Conservation (phyloP, 2,113 vertebrate genomes). For the Rostratula benghalensis region DNA sequence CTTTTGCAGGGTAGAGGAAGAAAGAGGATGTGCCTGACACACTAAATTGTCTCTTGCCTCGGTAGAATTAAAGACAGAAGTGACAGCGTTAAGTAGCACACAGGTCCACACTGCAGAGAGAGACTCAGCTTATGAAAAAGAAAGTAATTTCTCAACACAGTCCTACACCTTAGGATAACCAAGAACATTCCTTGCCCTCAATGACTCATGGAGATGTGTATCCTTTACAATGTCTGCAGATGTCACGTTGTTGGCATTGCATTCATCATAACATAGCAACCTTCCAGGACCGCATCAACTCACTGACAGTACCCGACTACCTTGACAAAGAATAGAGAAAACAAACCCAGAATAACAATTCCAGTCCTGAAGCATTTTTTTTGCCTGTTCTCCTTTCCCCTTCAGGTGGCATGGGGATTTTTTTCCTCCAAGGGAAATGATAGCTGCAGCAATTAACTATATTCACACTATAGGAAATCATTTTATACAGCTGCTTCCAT, state of each 20-base stretch:
- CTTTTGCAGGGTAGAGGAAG: not conserved
- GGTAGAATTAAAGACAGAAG: not conserved
- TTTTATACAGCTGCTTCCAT: conserved; percentile 34
- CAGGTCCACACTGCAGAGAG: not conserved
- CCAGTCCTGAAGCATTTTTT: not conserved
- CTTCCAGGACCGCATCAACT: not conserved
- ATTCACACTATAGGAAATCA: conserved; percentile 4
- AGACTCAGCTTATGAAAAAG: not conserved
- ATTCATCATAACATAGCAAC: not conserved
- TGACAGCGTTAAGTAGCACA: not conserved
- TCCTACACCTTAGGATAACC: not conserved
- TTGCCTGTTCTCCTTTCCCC: not conserved
- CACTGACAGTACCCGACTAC: not conserved
- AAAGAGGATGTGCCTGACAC: not conserved
- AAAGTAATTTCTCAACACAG: not conserved
- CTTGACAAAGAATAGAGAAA: not conserved
- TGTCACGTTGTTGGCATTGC: not conserved
- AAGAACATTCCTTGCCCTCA: not conserved
- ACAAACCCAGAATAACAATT: not conserved
- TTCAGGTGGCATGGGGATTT: not conserved
- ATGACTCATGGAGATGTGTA: not conserved
- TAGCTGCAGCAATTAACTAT: conserved; percentile 1
- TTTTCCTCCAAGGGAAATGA: not conserved
- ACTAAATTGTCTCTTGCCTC: not conserved
- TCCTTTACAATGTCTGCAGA: not conserved